Base-by-base conservation (phyloP, 2,888 invertebrate species). In the Synanthedon tipuliformis region DNA sequence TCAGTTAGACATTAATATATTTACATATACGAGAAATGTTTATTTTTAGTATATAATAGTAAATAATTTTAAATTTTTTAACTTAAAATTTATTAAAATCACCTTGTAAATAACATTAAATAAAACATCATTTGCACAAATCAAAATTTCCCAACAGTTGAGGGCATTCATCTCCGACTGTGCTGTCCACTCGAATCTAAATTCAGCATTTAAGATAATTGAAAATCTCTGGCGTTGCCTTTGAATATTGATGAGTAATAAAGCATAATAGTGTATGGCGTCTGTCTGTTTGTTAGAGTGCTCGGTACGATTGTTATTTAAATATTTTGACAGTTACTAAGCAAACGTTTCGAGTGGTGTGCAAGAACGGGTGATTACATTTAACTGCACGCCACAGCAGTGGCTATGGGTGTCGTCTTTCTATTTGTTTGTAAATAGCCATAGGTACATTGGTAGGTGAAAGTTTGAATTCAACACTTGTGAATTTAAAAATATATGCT, bases 391-490 rank as follows among this genome's bases (percentile, higher is more conserved):
- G 40, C 7, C 34, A 34, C 10, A 34, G 3, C 34, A 34, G 34
- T 34, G 34, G 34, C 34, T 34, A 34, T 34, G 10, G 41, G 41
- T 16, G 16, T 23, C 66, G 62, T 62, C 66, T 70, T 69, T 73
- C 71, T 69, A 69, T 65, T 58, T 69, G 63, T 72, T 72, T 68
- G 67, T 72, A 73, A 73, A 74, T 68, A 70, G 53, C 60, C 45
- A 45, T 45, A n/a, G n/a, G n/a, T n/a, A 34, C 34, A 45, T 15
- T 45, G 45, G 15, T 2, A 2, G 13, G 15, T 49, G 49, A 49
- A 49, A 49, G 49, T 49, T 11, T 12, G 18, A 3, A 15, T 49
- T 45, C n/a, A 41, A 23, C 23, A 23, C 23, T 4, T 23, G 23
- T 34, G 8, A 34, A 34, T 34, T 34, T 34, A 3, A 10, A 34